phyloP scores from a whole-genome alignment of 2,888 invertebrate genomes.

The Eucera pruinosa region DNA sequence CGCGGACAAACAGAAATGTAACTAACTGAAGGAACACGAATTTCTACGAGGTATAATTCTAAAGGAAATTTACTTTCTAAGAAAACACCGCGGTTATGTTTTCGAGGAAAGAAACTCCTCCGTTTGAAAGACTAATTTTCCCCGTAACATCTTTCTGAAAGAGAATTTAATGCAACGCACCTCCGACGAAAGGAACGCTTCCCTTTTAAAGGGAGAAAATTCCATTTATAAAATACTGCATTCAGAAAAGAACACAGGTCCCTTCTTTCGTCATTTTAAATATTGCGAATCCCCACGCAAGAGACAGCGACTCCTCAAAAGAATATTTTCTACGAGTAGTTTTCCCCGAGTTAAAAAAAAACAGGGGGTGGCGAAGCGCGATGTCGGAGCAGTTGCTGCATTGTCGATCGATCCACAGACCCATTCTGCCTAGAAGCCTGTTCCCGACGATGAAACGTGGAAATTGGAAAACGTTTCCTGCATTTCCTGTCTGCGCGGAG shows the following conservation, averaged over 20 bases:
- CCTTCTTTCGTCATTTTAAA: not conserved
- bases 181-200: not conserved
- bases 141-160: not conserved
- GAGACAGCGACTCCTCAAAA: conserved; percentile 5
- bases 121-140: conserved; percentile 27
- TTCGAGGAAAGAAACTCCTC: not conserved
- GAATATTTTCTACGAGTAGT: conserved; percentile 6
- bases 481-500: conserved; percentile 51
- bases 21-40: not conserved
- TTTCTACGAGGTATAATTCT: not conserved
- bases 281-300: conserved; percentile 2
- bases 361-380: conserved; percentile 35
- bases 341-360: conserved; percentile 25
- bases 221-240: not conserved
- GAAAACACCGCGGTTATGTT: not conserved
- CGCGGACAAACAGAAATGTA: not conserved
- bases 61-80: not conserved
- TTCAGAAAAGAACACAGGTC: not conserved
- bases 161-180: not conserved
- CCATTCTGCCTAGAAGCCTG: conserved; percentile 36
- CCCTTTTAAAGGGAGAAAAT: not conserved
- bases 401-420: conserved; percentile 50
- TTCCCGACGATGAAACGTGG: conserved; percentile 64
- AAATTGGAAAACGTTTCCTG: conserved; percentile 66
- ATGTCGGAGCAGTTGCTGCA: conserved; percentile 30